Conservation (phyloP, 2,888 invertebrate genomes). For the Lasioglossum leucozonium region DNA sequence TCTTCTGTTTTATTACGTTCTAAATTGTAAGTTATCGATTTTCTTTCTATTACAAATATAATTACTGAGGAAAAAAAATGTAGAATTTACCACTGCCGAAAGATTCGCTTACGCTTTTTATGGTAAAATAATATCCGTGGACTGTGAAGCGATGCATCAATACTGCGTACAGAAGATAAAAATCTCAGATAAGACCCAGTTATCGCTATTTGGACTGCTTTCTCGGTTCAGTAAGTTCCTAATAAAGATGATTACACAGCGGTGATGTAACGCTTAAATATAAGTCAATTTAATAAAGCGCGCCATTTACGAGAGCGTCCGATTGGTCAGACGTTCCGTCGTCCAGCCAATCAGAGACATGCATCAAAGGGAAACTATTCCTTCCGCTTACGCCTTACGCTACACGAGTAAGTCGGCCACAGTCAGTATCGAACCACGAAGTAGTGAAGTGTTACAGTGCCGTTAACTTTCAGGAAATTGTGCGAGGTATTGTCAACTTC, state of each 20-base stretch:
- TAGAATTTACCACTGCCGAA: not conserved
- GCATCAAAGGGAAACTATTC: constrained; percentile 18
- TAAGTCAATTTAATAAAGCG: constrained; percentile 51
- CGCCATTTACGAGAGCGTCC: not conserved
- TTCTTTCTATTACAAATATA: not conserved
- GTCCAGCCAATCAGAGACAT: constrained; percentile 16
- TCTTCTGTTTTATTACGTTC: not conserved
- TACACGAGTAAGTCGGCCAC: constrained; percentile 15
- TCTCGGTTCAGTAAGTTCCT: constrained; percentile 18
- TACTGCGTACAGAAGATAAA: not conserved
- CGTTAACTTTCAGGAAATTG: constrained; percentile 11
- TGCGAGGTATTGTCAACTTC: constrained; percentile 29
- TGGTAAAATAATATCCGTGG: not conserved
- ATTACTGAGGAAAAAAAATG: not conserved
- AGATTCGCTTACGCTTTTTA: not conserved
- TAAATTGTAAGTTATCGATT: no score
- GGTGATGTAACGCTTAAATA: constrained; percentile 62
- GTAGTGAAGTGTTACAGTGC: constrained; percentile 26
- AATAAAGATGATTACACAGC: constrained; percentile 35
- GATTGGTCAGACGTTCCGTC: constrained; percentile 28
- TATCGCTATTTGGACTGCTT: not conserved
- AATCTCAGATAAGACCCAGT: not conserved
- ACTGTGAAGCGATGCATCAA: not conserved
- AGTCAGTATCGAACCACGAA: constrained; percentile 40
- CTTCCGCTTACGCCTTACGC: constrained; percentile 13